Conservation (phyloP, 2,797 vertebrate species). For the Sebastiscus tertius region DNA sequence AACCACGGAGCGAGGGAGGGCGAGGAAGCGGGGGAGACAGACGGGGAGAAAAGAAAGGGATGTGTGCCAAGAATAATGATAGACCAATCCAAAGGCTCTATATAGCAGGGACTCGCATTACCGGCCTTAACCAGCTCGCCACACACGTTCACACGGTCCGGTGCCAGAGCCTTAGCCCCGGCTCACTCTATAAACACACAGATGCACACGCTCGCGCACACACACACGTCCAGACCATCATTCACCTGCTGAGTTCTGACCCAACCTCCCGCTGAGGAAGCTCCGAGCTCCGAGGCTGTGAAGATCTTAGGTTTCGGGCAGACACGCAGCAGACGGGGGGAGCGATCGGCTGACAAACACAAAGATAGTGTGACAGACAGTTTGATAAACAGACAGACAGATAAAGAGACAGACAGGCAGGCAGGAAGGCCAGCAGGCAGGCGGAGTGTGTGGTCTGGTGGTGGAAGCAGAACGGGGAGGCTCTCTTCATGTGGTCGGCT, state of each 20-base stretch:
- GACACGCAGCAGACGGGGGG: conserved; percentile 31
- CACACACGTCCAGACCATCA: conserved; percentile 25
- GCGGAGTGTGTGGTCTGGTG: conserved; percentile 58
- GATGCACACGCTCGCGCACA: conserved; percentile 8
- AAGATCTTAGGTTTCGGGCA: conserved; percentile 50
- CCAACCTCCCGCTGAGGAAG: conserved; percentile 45
- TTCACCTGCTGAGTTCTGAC: conserved; percentile 74
- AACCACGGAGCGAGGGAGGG: conserved; percentile 51
- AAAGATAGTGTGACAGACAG: conserved; percentile 32
- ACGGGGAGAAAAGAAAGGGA: conserved; percentile 46
- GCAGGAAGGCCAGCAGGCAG: conserved; percentile 22
- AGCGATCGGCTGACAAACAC: conserved; percentile 23
- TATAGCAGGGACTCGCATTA: conserved; percentile 54
- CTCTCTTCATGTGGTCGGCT: conserved; percentile 58
- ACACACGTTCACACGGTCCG: conserved; percentile 53
- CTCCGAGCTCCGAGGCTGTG: conserved; percentile 42
- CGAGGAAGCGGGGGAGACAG: conserved; percentile 32
- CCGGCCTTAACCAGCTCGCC: conserved; percentile 61
- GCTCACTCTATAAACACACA: conserved; percentile 15
- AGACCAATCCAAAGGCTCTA: conserved; percentile 71
- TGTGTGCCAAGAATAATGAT: conserved; percentile 84
- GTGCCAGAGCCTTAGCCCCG: not conserved
- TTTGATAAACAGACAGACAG: conserved; percentile 39
- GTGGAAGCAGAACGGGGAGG: conserved; percentile 20
- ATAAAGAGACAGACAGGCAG: conserved; percentile 23